Conservation (phyloP, 1,140 invertebrate genomes). For the Sesamia nonagrioides region DNA sequence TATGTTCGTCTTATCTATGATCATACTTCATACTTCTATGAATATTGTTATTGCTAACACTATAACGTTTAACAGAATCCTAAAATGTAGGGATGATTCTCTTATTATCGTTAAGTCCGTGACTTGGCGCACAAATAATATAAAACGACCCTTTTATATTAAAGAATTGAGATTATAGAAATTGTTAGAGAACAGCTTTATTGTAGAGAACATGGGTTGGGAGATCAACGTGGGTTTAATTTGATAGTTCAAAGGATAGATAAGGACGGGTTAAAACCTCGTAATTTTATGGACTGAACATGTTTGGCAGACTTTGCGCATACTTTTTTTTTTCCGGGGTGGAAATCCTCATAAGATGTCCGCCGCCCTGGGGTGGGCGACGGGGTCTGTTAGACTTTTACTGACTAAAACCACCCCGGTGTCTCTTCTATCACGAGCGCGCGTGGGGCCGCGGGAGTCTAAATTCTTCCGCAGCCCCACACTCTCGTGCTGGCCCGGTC, state of each 20-base stretch:
- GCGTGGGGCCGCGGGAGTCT: no score
- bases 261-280: background rate
- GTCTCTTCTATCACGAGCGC: no score
- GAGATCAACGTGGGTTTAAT: conserved; percentile 1
- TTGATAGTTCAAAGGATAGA: background rate
- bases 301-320: no score
- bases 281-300: no score
- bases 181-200: conserved; percentile 23
- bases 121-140: conserved; percentile 18
- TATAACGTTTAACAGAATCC: conserved; percentile 23
- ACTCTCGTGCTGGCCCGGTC: no score
- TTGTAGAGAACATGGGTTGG: background rate
- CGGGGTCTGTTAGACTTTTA: no score
- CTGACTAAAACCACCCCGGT: no score
- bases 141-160: conserved; percentile 7
- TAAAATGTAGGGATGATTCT: conserved; percentile 1
- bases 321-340: no score
- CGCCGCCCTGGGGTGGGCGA: no score
- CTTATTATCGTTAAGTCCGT: background rate
- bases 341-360: no score
- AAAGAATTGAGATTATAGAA: conserved; percentile 3
- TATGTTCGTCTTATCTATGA: background rate
- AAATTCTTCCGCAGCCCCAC: no score
- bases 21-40: background rate
- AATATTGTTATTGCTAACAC: background rate